phyloP scores from a whole-genome alignment of 2,888 invertebrate genomes.

The Cheilosia pagana region DNA sequence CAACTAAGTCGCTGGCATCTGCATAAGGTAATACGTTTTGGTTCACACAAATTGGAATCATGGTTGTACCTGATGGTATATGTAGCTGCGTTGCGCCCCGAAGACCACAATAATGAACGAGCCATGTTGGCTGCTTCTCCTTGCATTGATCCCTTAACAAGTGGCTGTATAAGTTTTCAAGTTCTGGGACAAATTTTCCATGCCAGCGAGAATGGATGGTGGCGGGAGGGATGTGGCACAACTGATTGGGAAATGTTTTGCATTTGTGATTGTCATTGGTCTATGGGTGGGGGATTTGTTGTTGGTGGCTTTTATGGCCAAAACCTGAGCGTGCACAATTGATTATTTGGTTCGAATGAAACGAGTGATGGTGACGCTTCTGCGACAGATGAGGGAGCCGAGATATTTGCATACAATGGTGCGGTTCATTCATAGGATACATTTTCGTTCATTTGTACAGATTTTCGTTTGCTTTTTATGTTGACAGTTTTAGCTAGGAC shows the following conservation, averaged over 20 bases:
- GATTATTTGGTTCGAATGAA: conserved; percentile 53
- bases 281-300: conserved; percentile 29
- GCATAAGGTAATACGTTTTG: conserved; percentile 65
- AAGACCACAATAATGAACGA: conserved; percentile 69
- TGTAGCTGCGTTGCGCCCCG: conserved; percentile 9
- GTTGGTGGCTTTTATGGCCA: conserved; percentile 48
- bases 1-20: conserved; percentile 48
- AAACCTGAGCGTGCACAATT: conserved; percentile 46
- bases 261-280: conserved; percentile 60
- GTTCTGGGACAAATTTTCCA: conserved; percentile 54
- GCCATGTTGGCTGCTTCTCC: conserved; percentile 67
- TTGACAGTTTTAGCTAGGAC: too few relatives aligned
- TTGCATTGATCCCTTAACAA: conserved; percentile 60
- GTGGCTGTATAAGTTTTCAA: conserved; percentile 50
- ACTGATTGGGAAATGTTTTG: conserved; percentile 68
- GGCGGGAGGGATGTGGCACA: not conserved
- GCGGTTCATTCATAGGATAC: conserved; percentile 32
- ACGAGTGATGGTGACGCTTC: conserved; percentile 44
- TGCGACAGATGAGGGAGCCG: conserved; percentile 56
- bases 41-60: conserved; percentile 67
- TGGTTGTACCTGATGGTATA: conserved; percentile 1
- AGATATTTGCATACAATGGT: conserved; percentile 70
- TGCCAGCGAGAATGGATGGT: not conserved
- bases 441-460: conserved; percentile 30
- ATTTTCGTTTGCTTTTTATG: not conserved